A percentile compares a stretch with the other conserved stretches of the same genome.
Evolutionary conservation across 2,888 invertebrate genomes (phyloP).

Genomic region (Meliscaeva auricollis): DNA sequence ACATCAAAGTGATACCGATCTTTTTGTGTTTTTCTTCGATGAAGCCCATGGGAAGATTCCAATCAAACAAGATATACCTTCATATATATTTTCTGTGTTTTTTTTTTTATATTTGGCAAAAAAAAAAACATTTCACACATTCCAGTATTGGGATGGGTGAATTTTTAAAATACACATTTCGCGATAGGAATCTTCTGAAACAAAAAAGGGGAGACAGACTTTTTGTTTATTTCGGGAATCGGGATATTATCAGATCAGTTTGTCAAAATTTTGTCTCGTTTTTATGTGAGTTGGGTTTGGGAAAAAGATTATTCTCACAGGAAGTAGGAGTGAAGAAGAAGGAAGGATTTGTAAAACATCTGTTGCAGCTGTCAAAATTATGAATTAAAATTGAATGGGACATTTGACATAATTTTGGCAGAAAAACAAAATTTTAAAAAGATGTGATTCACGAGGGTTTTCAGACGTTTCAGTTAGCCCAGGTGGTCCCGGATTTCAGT

Average conservation of each 20-base stretch:
- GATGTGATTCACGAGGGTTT: too few species aligned
- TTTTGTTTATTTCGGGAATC: neutral
- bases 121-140: conserved; percentile 53
- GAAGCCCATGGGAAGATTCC: conserved; percentile 65
- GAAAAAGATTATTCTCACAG: neutral
- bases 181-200: conserved; percentile 28
- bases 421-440: neutral
- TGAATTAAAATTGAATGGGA: neutral
- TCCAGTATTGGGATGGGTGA: conserved; percentile 42
- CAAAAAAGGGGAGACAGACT: neutral
- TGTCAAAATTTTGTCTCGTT: conserved; percentile 34
- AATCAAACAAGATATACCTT: conserved; percentile 28
- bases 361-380: conserved; percentile 1
- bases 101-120: conserved; percentile 12
- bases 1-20: conserved; percentile 75
- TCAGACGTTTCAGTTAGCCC: too few species aligned
- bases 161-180: conserved; percentile 35
- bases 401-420: neutral
- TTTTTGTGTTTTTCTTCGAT: conserved; percentile 34
- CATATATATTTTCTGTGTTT: conserved; percentile 1
- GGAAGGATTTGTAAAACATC: neutral
- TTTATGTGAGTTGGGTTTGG: too few species aligned
- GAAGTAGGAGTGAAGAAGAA: neutral
- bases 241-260: conserved; percentile 33
- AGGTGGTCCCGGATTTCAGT: too few species aligned